Evolutionary conservation across 1,140 invertebrate genomes (phyloP), one percentile per base, ranked within the genome.

Genomic region (Tetramorium parvispinum): DNA sequence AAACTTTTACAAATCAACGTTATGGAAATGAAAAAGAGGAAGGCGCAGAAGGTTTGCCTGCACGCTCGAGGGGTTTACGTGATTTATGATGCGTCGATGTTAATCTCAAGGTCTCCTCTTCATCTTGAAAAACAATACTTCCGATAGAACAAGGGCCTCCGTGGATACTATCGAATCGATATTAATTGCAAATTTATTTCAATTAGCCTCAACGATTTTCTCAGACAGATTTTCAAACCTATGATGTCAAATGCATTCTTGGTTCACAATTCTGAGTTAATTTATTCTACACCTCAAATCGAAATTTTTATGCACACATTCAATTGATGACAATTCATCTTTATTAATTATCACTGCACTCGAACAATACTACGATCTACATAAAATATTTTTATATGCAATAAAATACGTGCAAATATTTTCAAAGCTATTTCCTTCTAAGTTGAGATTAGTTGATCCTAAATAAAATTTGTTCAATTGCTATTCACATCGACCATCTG

Each of bases 21-120:
- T 63, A 32, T 7, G 37, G 7, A 57, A 75, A 46, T 10, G 40
- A 18, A 46, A 77, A 11, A 46, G 24, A 57, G 66, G 16, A 43
- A 82, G 55, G 57, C 18, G 63, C 24, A 86, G 51, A 21, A 85
- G 40, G 21, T 79, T 63, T 65, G 65, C 32, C 32, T 40, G 65
- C 21, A n/a, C 40, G 21, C 49, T 5, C 24, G 59, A 78, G 21
- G 71, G 32, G 6, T 32, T 82, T 21, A 65, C 49, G 78, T 82
- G 49, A 82, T 82, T 82, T 71, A 82, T 59, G 49, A 71, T 7
- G 51, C 32, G 65, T 57, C 65, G 78, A 82, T 82, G 78, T 21
- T 71, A 40, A 82, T 82, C 78, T 68, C 78, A 68, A 71, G 65
- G 78, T 5, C 65, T 71, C 24, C 65, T 46, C 51, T 82, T 71